A percentile compares a stretch with the other conserved stretches of the same genome.
These are phyloP conservation scores for Zaprionus nigranus DNA, from an alignment of 1,140 invertebrate genomes.

Conservation along the genomic window DNA sequence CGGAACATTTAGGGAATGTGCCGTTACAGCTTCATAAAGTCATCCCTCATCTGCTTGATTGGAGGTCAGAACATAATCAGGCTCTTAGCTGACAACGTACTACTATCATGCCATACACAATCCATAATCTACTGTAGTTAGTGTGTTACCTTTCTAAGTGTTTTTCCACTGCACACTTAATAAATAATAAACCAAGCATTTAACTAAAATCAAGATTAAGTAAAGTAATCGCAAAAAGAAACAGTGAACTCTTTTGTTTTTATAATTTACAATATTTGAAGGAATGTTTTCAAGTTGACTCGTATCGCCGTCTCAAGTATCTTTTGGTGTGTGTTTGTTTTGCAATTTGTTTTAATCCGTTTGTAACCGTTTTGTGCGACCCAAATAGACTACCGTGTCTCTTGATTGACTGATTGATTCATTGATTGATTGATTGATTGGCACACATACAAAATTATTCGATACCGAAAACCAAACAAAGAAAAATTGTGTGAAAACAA, in stretches of 20 bases:
- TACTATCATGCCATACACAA: background rate
- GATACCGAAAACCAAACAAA: constrained; percentile 32
- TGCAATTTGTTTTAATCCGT: background rate
- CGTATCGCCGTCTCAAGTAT: constrained; percentile 7
- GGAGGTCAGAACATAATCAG: background rate
- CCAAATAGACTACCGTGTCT: constrained; percentile 74
- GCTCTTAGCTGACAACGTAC: background rate
- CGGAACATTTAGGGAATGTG: background rate
- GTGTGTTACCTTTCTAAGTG: constrained; percentile 17
- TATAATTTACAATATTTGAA: constrained; percentile 6
- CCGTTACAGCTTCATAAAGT: background rate
- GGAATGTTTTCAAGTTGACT: constrained; percentile 23
- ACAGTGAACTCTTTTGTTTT: constrained; percentile 2
- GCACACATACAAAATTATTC: constrained; percentile 22
- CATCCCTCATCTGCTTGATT: background rate
- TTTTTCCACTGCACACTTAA: constrained; percentile 20
- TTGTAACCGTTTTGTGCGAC: constrained; percentile 63
- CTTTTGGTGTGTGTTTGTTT: constrained; percentile 35
- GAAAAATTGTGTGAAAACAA: constrained; percentile 35
- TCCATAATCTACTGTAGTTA: background rate
- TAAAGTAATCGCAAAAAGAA: constrained; percentile 2
- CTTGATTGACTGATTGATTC: constrained; percentile 26
- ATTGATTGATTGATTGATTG: constrained; percentile 37
- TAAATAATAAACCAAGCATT: constrained; percentile 10
- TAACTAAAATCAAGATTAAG: background rate